A percentile compares a stretch with the other conserved stretches of the same genome.
phyloP scores from a whole-genome alignment of 1,140 invertebrate species.

The Drosophila ironensis region DNA sequence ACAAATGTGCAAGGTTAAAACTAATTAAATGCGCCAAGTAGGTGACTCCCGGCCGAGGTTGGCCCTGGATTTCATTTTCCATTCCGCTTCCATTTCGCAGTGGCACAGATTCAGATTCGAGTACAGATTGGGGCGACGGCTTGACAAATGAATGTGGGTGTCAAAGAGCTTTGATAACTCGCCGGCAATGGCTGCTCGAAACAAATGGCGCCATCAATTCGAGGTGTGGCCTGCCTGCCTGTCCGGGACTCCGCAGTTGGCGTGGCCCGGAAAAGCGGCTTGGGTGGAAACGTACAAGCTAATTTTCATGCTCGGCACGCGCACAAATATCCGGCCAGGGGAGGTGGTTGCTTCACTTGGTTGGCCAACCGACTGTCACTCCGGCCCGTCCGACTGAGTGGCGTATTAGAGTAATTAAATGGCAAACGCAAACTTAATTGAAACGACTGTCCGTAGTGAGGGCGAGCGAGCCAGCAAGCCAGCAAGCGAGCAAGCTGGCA shows the following conservation, averaged over 20 bases:
- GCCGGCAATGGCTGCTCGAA: constrained; percentile 63
- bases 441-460: constrained; percentile 22
- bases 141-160: constrained; percentile 76
- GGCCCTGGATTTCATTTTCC: constrained; percentile 12
- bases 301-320: constrained; percentile 76
- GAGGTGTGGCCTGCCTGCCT: constrained; percentile 67
- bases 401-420: constrained; percentile 79
- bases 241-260: constrained; percentile 14
- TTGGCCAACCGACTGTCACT: constrained; percentile 16
- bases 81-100: constrained; percentile 48
- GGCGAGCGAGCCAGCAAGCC: constrained; percentile 44
- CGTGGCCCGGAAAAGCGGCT: constrained; percentile 10
- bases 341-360: constrained; percentile 52
- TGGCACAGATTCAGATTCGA: constrained; percentile 71
- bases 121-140: constrained; percentile 52
- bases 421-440: constrained; percentile 74
- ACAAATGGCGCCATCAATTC: constrained; percentile 70
- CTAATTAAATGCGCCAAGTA: constrained; percentile 65
- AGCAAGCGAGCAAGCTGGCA: constrained; percentile 47
- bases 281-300: constrained; percentile 56
- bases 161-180: constrained; percentile 71
- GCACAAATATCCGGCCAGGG: constrained; percentile 49
- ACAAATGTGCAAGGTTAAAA: constrained; percentile 61
- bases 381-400: constrained; percentile 6
- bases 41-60: constrained; percentile 14